These are phyloP conservation scores for Empis stercorea DNA, from an alignment of 2,888 invertebrate species.

Conservation along the genomic window DNA sequence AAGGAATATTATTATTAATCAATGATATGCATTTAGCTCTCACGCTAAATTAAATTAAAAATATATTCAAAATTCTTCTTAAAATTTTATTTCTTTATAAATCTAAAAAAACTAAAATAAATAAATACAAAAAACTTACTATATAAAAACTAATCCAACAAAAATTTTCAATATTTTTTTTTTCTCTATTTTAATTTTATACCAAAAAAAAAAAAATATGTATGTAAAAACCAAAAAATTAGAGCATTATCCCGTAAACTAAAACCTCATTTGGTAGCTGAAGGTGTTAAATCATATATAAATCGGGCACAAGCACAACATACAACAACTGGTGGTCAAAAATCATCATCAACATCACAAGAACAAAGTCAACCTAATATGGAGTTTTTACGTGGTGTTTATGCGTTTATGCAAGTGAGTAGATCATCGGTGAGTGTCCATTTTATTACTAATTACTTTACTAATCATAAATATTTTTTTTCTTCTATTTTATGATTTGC, in stretches of 20 bases:
- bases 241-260: slow-evolving; percentile 35
- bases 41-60: no score
- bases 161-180: no score
- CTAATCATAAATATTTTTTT: slow-evolving; percentile 36
- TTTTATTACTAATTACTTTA: slow-evolving; percentile 33
- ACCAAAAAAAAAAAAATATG: no score
- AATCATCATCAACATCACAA: slow-evolving; percentile 22
- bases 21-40: no score
- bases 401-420: slow-evolving; percentile 41
- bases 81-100: no score
- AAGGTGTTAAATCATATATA: slow-evolving; percentile 36
- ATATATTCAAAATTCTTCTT: no score
- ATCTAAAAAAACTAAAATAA: no score
- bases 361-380: slow-evolving; percentile 35
- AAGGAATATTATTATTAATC: no score
- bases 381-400: slow-evolving; percentile 40
- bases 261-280: slow-evolving; percentile 36
- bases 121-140: no score
- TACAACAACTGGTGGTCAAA: slow-evolving; percentile 13
- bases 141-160: no score
- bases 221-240: not conserved
- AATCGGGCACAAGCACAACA: slow-evolving; percentile 34
- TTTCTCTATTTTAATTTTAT: no score
- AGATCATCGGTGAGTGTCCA: slow-evolving; percentile 40
- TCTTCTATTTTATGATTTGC: slow-evolving; percentile 26